Percentiles rank a stretch among this genome's conserved stretches.
phyloP scores from a whole-genome alignment of 2,888 invertebrate species.

The Tetranychus piercei region DNA sequence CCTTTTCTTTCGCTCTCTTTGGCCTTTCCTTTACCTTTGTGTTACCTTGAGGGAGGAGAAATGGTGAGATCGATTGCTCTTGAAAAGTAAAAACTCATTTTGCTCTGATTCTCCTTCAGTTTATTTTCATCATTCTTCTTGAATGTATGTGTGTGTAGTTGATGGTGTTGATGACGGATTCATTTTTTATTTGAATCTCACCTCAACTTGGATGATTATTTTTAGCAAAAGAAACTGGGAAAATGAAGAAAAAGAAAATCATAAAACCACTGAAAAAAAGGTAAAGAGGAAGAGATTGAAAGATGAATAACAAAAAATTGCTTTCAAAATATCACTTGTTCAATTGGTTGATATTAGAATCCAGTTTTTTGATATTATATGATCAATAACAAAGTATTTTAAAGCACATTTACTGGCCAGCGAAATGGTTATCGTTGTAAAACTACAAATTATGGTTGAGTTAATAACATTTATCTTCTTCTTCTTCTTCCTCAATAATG shows the following conservation, averaged over 20 bases:
- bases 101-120: not conserved
- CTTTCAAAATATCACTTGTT: too few species aligned
- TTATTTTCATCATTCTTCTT: not conserved
- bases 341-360: too few species aligned
- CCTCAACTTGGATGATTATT: not conserved
- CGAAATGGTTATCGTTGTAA: too few species aligned
- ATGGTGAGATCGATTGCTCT: not conserved
- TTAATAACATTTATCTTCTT: too few species aligned
- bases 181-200: not conserved
- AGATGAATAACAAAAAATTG: too few species aligned
- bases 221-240: not conserved
- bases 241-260: too few species aligned
- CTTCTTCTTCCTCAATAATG: not conserved
- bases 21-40: not conserved
- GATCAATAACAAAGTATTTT: too few species aligned
- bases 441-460: too few species aligned
- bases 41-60: not conserved
- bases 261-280: too few species aligned
- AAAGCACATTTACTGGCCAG: too few species aligned
- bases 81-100: not conserved
- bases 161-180: not conserved
- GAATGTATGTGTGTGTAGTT: not conserved
- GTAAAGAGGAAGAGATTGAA: too few species aligned
- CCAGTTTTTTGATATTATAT: too few species aligned
- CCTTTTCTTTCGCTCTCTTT: constrained; percentile 1